Base-by-base conservation (phyloP, 2,797 vertebrate species). In the Cirrhinus mrigala region DNA sequence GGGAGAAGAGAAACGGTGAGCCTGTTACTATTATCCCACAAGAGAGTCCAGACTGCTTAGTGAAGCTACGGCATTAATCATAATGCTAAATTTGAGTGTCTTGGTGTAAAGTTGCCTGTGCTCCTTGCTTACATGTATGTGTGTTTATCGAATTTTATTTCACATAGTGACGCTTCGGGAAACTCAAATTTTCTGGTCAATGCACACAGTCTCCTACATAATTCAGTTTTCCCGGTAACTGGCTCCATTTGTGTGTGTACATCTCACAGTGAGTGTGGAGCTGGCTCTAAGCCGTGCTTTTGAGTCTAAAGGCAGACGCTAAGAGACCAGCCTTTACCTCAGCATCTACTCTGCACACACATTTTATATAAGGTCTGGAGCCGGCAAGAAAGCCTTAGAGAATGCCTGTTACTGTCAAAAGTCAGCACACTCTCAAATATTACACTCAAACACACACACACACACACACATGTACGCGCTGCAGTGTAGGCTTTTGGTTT, bases 1-100 rank as follows among this genome's bases (percentile, higher is more conserved):
- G 97, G 96, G 97, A 96, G 98, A 99, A 96, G 97, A 99, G 95
- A 98, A 96, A 96, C 96, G 96, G 98, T 99, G 95, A 97, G 94
- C 90, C 3, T 56, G 37, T 71, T 29, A 16, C 29, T 44, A 20
- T 46, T 46, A 56, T 69, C 29, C 29, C 22, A 15, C 6, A 58
- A 58, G 12, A 76, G 20, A n/a, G 7, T 40, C 6, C 74, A 76
- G 52, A 58, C 20, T 58, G 3, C 37, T 56, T 56, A 37, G 22
- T 56, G 6, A n/a, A 16, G 20, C 52, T 58, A 37, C 22, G 11
- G 22, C 12, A 6, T 56, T 75, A 54, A 27, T 22, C 73, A 22
- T 75, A 54, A 54, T 54, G 27, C 73, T 6, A 6, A 33, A 18
- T 6, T 58, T 58, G 4, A 54, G 22, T 68, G 24, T 37, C 12